phyloP scores from a whole-genome alignment of 2,113 vertebrate species.

The Chionomys nivalis region DNA sequence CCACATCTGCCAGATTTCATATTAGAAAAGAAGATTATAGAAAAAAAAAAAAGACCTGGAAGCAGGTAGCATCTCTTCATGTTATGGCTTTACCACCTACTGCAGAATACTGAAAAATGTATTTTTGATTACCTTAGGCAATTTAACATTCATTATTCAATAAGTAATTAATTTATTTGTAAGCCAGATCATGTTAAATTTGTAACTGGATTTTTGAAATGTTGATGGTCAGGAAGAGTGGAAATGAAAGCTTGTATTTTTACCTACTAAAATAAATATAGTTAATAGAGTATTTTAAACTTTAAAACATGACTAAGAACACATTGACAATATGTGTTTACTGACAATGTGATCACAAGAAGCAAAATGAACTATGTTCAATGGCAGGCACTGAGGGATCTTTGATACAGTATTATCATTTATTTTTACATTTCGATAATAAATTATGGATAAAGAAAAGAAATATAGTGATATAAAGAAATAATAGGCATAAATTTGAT shows the following conservation, averaged over 20 bases:
- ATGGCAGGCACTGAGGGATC: constrained; percentile 28
- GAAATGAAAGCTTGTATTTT: not conserved
- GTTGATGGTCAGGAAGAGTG: not conserved
- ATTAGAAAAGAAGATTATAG: not conserved
- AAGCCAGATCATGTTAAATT: not conserved
- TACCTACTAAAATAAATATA: not conserved
- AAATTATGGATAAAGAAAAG: constrained; percentile 67
- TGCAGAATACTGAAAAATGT: not conserved
- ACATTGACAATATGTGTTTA: not conserved
- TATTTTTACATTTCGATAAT: constrained; percentile 35
- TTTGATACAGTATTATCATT: constrained; percentile 46
- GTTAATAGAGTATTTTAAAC: not conserved
- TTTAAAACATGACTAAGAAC: constrained; percentile 49
- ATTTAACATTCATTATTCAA: constrained; percentile 8
- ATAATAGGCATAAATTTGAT: constrained; percentile 46
- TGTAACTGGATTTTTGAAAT: not conserved
- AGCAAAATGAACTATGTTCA: constrained; percentile 29
- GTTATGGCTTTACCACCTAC: not conserved
- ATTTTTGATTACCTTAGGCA: not conserved
- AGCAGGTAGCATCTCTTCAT: not conserved
- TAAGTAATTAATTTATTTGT: not conserved
- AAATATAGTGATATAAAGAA: constrained; percentile 35
- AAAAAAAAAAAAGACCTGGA: not conserved
- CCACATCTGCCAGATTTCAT: not conserved
- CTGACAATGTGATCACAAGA: constrained; percentile 56